Evolutionary conservation across 2,797 vertebrate genomes (phyloP).

Genomic region (Lepidocolaptes lacrymiger): DNA sequence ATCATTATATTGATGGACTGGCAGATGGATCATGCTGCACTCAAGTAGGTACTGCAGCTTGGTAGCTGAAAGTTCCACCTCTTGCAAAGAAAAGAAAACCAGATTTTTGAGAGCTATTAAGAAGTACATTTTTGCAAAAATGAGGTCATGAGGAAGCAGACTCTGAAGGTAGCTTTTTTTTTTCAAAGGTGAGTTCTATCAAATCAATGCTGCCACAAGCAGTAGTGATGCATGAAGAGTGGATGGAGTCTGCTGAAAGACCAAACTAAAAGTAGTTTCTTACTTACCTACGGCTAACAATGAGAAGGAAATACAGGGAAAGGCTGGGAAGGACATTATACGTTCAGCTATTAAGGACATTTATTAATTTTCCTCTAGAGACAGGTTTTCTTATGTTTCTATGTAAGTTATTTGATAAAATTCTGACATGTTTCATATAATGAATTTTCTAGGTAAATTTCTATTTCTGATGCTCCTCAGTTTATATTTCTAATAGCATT

Average conservation of each 20-base stretch:
- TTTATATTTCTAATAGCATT: not conserved
- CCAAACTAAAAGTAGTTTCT: not conserved
- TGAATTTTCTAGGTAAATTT: not conserved
- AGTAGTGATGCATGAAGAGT: not conserved
- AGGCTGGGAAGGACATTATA: not conserved
- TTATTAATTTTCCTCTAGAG: not conserved
- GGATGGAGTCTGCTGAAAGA: not conserved
- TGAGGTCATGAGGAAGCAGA: not conserved
- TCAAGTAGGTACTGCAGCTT: not conserved
- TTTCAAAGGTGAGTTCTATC: not conserved
- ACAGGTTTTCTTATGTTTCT: not conserved
- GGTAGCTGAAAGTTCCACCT: not conserved
- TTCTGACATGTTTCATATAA: not conserved
- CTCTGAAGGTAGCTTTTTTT: not conserved
- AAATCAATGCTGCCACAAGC: not conserved
- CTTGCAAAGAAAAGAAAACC: not conserved
- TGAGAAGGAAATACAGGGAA: not conserved
- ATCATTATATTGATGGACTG: slow-evolving; percentile 12
- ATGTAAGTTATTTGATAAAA: not conserved
- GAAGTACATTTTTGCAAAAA: not conserved
- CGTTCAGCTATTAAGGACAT: not conserved
- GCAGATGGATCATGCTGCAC: not conserved
- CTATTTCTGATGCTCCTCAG: not conserved
- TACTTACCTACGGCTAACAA: not conserved
- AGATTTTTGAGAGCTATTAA: not conserved